Evolutionary conservation across 2,113 vertebrate genomes (phyloP), one percentile per base, ranked within the genome.

Genomic region (Clarias macrocephalus): DNA sequence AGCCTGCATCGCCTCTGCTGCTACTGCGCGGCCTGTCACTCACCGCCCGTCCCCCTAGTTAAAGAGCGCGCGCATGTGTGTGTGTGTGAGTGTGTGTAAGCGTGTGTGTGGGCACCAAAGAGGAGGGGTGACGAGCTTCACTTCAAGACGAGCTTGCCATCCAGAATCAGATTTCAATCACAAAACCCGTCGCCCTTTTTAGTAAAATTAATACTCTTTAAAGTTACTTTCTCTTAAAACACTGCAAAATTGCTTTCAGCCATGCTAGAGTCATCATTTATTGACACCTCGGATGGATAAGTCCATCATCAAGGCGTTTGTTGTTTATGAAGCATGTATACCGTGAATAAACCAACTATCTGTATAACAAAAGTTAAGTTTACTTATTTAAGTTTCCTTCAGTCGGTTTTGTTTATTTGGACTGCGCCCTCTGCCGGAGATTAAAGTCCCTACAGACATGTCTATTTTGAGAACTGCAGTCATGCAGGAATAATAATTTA

Each of bases 111-210:
- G 59, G 73, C 42, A 80, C 77, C 63, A 48, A 60, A 48, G 57
- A 66, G 63, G 52, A 57, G 28, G 73, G 54, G 83, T 28, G 88
- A 10, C 33, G 57, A 59, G 75, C 68, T 86, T 37, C 48, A 88
- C 70, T 48, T 48, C 48, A 84, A 52, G 80, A 87, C 85, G 60
- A 88, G 70, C 82, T 70, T 84, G 86, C 82, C 73, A 79, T 83
- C 75, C 76, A 90, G 91, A 89, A 88, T 93, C 91, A 80, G 77
- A 92, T 94, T 93, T 93, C 92, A 91, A 86, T 88, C 70, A 63
- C 80, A 2, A 68, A 68, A 82, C 84, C 70, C 86, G 56, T 91
- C 89, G 87, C 85, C 88, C 88, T 92, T 73, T 84, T 88, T 89
- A 88, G 88, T 81, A 89, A 90, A 79, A 28, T 91, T 80, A 57